Evolutionary conservation across 2,113 vertebrate genomes (phyloP).

Genomic region (Nanorana parkeri): DNA sequence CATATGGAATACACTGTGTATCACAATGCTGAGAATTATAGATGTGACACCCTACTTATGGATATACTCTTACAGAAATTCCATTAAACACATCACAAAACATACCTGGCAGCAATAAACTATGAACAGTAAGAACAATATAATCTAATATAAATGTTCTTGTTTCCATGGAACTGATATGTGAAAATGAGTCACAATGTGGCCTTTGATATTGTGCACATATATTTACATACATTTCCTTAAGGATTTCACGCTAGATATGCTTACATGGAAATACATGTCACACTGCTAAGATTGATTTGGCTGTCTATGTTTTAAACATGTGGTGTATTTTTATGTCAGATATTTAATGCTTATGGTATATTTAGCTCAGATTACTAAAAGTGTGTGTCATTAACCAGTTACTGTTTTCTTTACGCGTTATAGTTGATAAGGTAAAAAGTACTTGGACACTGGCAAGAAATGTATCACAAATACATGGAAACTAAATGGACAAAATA

Average conservation of each 20-base stretch:
- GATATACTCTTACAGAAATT: not conserved
- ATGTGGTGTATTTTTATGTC: not conserved
- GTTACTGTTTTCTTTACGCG: not conserved
- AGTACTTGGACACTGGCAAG: no score
- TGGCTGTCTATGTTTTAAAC: not conserved
- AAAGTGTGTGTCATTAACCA: not conserved
- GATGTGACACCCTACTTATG: not conserved
- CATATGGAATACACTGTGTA: no score
- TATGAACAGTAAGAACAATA: not conserved
- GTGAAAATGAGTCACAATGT: slow-evolving; percentile 36
- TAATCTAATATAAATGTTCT: slow-evolving; percentile 37
- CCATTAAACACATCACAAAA: not conserved
- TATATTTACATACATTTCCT: slow-evolving; percentile 35
- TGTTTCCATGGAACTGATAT: slow-evolving; percentile 35
- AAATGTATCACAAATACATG: no score
- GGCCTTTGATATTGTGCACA: slow-evolving; percentile 22
- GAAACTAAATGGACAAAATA: no score
- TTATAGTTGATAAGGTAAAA: no score
- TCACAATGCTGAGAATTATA: no score
- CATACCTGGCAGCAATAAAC: slow-evolving; percentile 4
- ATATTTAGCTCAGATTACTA: not conserved
- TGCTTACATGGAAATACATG: slow-evolving; percentile 18
- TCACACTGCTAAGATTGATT: slow-evolving; percentile 8
- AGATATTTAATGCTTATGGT: not conserved
- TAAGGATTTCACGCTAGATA: slow-evolving; percentile 20